A percentile compares a stretch with the other conserved stretches of the same genome.
Evolutionary conservation across 2,888 invertebrate genomes (phyloP).

Genomic region (Macaria notata): DNA sequence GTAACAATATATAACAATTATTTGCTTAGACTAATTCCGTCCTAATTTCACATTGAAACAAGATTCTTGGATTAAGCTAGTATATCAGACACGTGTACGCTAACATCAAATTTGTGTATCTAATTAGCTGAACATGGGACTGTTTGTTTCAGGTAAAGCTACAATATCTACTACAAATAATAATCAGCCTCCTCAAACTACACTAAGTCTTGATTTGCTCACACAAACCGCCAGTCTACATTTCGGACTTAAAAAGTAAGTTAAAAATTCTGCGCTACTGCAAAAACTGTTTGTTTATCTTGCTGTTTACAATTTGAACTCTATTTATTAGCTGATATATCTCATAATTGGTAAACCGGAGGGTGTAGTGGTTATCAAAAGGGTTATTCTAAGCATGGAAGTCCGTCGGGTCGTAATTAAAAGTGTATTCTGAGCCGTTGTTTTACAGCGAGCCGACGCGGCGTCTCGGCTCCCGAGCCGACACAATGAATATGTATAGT

Average conservation of each 20-base stretch:
- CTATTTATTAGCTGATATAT: conserved; percentile 33
- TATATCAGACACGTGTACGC: too few species aligned
- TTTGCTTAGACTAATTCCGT: too few species aligned
- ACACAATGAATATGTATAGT: conserved; percentile 51
- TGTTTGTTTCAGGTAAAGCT: conserved; percentile 43
- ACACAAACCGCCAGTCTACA: conserved; percentile 28
- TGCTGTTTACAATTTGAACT: conserved; percentile 33
- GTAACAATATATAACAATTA: too few species aligned
- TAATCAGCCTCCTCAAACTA: conserved; percentile 16
- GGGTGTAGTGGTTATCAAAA: conserved; percentile 51
- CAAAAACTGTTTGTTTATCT: conserved; percentile 8
- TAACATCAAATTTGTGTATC: too few species aligned
- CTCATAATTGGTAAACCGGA: conserved; percentile 40
- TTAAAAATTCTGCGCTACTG: conserved; percentile 29
- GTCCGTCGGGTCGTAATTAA: conserved; percentile 60
- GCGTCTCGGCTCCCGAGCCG: conserved; percentile 54
- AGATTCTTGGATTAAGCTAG: too few species aligned
- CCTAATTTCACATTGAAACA: too few species aligned
- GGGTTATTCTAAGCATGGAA: conserved; percentile 54
- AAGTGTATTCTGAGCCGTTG: conserved; percentile 62
- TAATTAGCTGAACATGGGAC: neutral
- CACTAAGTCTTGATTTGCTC: conserved; percentile 30
- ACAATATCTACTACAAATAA: conserved; percentile 11
- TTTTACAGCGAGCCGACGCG: conserved; percentile 52
- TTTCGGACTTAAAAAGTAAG: conserved; percentile 31